A percentile compares a stretch with the other conserved stretches of the same genome.
Evolutionary conservation across 2,888 invertebrate species (phyloP).

Genomic region (Zygogramma bicolorata): DNA sequence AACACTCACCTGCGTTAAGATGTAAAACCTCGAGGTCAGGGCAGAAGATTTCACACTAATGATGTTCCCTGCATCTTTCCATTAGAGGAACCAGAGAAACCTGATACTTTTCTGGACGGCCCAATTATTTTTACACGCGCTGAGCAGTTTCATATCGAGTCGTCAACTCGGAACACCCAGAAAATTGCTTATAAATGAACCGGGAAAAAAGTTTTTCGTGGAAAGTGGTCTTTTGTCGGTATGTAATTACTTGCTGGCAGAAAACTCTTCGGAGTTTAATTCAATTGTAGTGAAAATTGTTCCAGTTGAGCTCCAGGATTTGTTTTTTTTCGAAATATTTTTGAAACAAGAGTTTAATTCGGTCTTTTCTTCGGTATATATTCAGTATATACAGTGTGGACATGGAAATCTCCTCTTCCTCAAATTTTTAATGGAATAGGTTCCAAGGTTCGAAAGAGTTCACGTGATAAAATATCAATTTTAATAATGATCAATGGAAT

Average conservation of each 20-base stretch:
- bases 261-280: not conserved
- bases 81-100: not conserved
- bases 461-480: too few species aligned
- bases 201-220: not conserved
- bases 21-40: not conserved
- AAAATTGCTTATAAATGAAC: not conserved
- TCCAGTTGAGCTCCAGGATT: not conserved
- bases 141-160: not conserved
- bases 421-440: too few species aligned
- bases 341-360: too few species aligned
- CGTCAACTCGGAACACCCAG: not conserved
- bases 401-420: too few species aligned
- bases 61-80: not conserved
- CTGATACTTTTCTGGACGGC: not conserved
- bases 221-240: not conserved
- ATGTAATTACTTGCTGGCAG: not conserved
- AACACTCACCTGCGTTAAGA: too few species aligned
- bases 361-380: too few species aligned
- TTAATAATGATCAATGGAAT: too few species aligned
- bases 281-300: not conserved
- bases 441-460: too few species aligned
- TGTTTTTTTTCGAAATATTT: too few species aligned
- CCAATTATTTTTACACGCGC: not conserved
- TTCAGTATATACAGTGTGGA: too few species aligned
- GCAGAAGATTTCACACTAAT: not conserved